These are phyloP conservation scores for Oxystoma pomonae DNA, from an alignment of 2,888 invertebrate species.

Conservation along the genomic window DNA sequence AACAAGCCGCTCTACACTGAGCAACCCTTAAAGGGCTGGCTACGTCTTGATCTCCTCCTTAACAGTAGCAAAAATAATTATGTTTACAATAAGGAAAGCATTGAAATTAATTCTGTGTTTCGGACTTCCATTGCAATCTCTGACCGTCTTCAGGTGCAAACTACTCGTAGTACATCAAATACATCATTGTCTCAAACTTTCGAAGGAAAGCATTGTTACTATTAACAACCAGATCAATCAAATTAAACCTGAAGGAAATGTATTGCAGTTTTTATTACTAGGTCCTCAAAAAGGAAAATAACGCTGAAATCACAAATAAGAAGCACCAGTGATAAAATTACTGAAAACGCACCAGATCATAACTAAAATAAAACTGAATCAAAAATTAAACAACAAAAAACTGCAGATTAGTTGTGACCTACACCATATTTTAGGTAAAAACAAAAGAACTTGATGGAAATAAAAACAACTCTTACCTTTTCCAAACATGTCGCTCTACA, in stretches of 20 bases:
- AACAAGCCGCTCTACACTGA: constrained; percentile 68
- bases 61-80: constrained; percentile 17
- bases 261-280: no score
- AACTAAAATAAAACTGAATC: neutral
- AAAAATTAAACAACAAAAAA: neutral
- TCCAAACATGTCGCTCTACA: constrained; percentile 69
- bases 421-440: no score
- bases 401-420: no score
- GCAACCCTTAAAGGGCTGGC: constrained; percentile 68
- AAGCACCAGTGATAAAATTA: no score
- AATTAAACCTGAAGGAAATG: neutral
- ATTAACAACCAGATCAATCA: no score
- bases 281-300: neutral
- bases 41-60: constrained; percentile 60
- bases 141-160: no score
- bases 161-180: no score
- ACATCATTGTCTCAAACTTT: no score
- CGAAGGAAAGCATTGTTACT: neutral
- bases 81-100: neutral
- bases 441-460: neutral
- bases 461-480: constrained; percentile 53
- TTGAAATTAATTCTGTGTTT: no score
- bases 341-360: neutral
- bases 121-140: no score
- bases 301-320: neutral